These are phyloP conservation scores for Tinamus major DNA, from an alignment of 2,797 vertebrate species.

Conservation along the genomic window DNA sequence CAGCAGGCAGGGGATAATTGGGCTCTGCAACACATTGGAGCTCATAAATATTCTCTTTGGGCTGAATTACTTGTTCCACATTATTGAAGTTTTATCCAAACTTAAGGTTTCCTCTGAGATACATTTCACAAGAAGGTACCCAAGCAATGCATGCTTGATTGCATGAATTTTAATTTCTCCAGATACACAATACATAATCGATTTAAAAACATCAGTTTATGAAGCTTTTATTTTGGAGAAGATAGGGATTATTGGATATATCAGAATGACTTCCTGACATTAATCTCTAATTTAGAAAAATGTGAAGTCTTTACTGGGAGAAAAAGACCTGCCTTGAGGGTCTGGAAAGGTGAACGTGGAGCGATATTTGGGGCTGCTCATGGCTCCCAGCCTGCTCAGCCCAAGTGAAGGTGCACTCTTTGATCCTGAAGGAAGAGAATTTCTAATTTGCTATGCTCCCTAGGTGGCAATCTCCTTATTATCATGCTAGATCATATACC, in stretches of 20 bases:
- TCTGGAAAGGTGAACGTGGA: neutral
- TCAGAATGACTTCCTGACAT: neutral
- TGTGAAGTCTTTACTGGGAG: neutral
- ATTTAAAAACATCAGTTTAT: neutral
- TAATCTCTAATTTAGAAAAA: neutral
- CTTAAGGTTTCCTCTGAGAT: neutral
- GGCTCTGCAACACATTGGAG: neutral
- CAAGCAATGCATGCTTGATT: neutral
- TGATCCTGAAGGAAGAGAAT: conserved; percentile 58
- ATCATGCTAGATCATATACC: conserved; percentile 48
- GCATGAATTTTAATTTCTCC: neutral
- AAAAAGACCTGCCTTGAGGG: neutral
- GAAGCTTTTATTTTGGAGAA: conserved; percentile 17
- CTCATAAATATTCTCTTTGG: neutral
- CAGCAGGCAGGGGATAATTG: neutral
- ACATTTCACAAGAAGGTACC: neutral
- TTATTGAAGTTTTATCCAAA: neutral
- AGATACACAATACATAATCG: neutral
- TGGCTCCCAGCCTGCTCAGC: neutral
- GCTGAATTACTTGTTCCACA: neutral
- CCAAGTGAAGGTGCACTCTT: conserved; percentile 21
- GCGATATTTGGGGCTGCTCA: neutral
- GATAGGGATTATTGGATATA: neutral
- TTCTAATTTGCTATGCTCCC: conserved; percentile 33
- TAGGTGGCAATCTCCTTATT: conserved; percentile 56